These are phyloP conservation scores for Chrysaora quinquecirrha DNA, from an alignment of 30 jellyfish, hydroid and myxozoan genomes.

Conservation along the genomic window DNA sequence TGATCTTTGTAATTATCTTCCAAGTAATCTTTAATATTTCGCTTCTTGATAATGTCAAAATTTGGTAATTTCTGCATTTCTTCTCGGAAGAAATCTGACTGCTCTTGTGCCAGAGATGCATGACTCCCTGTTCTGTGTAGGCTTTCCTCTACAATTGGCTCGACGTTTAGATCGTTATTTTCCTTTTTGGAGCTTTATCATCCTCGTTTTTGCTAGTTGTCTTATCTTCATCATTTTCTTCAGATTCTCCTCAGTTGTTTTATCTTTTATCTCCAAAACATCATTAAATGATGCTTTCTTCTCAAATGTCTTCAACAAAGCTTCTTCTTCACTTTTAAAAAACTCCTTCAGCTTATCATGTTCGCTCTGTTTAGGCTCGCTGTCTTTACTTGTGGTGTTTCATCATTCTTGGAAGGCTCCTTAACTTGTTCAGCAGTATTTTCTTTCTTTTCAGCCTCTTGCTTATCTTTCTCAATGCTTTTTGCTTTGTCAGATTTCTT, in stretches of 20 bases:
- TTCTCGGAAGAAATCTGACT: neutral
- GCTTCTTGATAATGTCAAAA: slow-evolving; percentile 37
- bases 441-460: neutral
- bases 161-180: neutral
- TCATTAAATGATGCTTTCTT: slow-evolving; percentile 2
- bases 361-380: neutral
- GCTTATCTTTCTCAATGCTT: neutral
- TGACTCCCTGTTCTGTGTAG: neutral
- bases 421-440: neutral
- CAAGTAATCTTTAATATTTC: slow-evolving; percentile 39
- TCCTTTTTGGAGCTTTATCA: no score
- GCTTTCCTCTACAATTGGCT: neutral
- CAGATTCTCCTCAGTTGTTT: neutral
- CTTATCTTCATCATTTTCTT: no score
- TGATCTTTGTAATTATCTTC: slow-evolving; percentile 34
- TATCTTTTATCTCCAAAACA: neutral
- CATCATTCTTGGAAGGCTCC: neutral
- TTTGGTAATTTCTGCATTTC: slow-evolving; percentile 42
- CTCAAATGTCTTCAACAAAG: slow-evolving; percentile 3
- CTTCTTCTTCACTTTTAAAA: neutral
- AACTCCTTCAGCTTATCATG: slow-evolving; percentile 5
- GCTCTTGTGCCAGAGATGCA: neutral
- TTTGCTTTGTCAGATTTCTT: neutral
- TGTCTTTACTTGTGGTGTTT: neutral
- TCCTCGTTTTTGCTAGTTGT: no score